A percentile compares a stretch with the other conserved stretches of the same genome.
Conservation (phyloP, 1,140 invertebrate species). For the Papilio machaon region DNA sequence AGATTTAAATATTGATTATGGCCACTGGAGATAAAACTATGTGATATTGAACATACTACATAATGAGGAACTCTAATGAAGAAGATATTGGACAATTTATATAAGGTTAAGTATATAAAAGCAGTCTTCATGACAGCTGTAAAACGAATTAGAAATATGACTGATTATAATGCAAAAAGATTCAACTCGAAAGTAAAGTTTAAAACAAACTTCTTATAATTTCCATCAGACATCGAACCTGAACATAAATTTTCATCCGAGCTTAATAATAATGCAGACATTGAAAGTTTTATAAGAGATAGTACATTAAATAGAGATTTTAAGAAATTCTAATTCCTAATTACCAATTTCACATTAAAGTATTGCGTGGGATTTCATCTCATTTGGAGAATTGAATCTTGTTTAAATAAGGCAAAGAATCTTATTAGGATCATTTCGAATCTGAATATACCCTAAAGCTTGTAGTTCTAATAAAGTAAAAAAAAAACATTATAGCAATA, state of each 20-base stretch:
- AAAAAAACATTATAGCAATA: too few species aligned
- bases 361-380: background rate
- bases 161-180: background rate
- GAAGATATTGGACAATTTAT: background rate
- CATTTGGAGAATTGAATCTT: background rate
- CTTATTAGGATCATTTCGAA: background rate
- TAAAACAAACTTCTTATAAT: constrained; percentile 9
- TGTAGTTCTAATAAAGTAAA: too few species aligned
- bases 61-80: background rate
- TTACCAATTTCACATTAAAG: background rate
- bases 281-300: background rate
- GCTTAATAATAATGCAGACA: background rate
- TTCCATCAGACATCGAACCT: constrained; percentile 1
- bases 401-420: background rate
- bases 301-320: background rate
- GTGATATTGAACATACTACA: too few species aligned
- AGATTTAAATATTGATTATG: too few species aligned
- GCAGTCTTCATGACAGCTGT: too few species aligned
- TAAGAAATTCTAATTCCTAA: background rate
- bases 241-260: background rate
- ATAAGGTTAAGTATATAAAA: too few species aligned
- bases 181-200: background rate
- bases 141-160: background rate
- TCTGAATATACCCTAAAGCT: too few species aligned
- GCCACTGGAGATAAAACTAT: too few species aligned